phyloP scores from a whole-genome alignment of 2,888 invertebrate species.

The Lissocephala sabroskyi region DNA sequence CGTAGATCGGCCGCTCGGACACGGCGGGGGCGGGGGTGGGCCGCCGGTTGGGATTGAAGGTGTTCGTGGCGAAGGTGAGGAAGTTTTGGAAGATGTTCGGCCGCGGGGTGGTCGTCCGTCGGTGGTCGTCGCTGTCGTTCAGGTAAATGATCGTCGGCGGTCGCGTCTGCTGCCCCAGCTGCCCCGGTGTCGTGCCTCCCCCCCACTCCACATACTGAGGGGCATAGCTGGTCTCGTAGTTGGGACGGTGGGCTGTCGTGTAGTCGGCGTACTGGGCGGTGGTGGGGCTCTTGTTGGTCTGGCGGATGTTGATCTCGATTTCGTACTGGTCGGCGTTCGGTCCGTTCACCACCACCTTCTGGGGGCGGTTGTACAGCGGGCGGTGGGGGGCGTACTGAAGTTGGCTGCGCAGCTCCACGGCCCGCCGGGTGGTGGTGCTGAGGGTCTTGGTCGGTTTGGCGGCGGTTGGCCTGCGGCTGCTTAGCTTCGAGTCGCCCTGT shows the following conservation, averaged over 20 bases:
- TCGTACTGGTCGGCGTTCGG: constrained; percentile 68
- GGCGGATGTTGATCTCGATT: constrained; percentile 72
- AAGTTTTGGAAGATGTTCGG: constrained; percentile 65
- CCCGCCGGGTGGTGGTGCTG: constrained; percentile 39
- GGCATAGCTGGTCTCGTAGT: constrained; percentile 46
- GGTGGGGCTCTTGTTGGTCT: constrained; percentile 58
- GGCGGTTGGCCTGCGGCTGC: constrained; percentile 20
- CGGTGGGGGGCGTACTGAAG: constrained; percentile 57
- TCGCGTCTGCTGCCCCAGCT: constrained; percentile 53
- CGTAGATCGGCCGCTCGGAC: constrained; percentile 22
- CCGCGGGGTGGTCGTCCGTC: constrained; percentile 44
- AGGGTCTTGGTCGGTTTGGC: neutral
- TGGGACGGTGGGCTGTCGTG: constrained; percentile 50
- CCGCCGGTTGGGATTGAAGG: constrained; percentile 33
- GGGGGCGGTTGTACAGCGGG: constrained; percentile 56
- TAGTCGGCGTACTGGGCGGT: constrained; percentile 32
- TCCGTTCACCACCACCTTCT: constrained; percentile 65
- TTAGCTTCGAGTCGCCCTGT: neutral
- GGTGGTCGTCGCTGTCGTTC: constrained; percentile 64
- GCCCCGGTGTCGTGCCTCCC: constrained; percentile 42
- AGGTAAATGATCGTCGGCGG: constrained; percentile 71
- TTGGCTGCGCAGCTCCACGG: constrained; percentile 59
- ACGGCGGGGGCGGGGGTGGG: constrained; percentile 29
- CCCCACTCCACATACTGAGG: constrained; percentile 39
- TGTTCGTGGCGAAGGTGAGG: constrained; percentile 54